Conservation (phyloP, 1,140 invertebrate species). For the Orius insidiosus region DNA sequence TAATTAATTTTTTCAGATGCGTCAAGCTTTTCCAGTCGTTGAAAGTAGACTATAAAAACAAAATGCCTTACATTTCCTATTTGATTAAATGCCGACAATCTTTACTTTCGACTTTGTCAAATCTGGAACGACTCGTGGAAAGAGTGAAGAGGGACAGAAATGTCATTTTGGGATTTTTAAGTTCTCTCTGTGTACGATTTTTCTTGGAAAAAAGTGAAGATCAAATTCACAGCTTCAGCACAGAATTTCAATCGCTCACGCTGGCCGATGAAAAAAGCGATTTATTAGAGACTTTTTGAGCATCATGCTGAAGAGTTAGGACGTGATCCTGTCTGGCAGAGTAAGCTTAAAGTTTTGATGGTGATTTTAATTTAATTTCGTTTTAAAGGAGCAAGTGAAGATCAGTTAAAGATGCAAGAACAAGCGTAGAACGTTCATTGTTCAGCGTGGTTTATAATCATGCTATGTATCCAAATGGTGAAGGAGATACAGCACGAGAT, state of each 20-base stretch:
- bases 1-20: conserved; percentile 32
- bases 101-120: conserved; percentile 58
- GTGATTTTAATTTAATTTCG: too few relatives aligned
- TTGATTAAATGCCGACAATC: conserved; percentile 66
- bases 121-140: conserved; percentile 50
- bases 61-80: conserved; percentile 69
- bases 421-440: conserved; percentile 60
- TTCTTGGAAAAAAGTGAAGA: conserved; percentile 58
- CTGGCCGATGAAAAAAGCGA: conserved; percentile 70
- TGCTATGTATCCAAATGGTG: conserved; percentile 92
- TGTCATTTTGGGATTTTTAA: conserved; percentile 59
- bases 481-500: conserved; percentile 83
- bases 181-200: conserved; percentile 58
- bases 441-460: conserved; percentile 82
- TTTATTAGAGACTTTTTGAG: conserved; percentile 46
- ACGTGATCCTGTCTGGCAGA: conserved; percentile 50
- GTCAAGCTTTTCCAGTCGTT: conserved; percentile 60
- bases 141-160: conserved; percentile 49
- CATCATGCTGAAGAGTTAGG: conserved; percentile 41
- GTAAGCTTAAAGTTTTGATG: conserved; percentile 29
- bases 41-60: conserved; percentile 58
- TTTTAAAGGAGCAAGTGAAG: conserved; percentile 44
- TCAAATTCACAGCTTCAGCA: conserved; percentile 45
- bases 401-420: conserved; percentile 47
- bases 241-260: conserved; percentile 55